These are phyloP conservation scores for Microtus pennsylvanicus DNA, from an alignment of 2,113 vertebrate species.

Conservation along the genomic window DNA sequence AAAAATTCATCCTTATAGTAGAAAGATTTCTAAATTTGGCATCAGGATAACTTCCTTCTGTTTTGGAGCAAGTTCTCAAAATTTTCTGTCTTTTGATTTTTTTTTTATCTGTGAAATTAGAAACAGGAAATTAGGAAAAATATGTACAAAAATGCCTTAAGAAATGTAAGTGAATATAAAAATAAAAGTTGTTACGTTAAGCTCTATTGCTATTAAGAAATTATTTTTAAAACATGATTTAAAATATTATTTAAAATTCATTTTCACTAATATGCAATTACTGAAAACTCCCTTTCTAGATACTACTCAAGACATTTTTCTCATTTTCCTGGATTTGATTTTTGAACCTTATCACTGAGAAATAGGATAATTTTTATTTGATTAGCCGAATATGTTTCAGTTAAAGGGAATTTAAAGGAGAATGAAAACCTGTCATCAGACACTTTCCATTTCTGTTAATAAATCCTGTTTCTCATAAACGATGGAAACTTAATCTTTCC, in stretches of 20 bases:
- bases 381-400: conserved; percentile 31
- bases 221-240: conserved; percentile 52
- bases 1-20: conserved; percentile 25
- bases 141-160: conserved; percentile 41
- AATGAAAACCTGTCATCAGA: conserved; percentile 10
- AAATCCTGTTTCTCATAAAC: not conserved
- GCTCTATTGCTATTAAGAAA: not conserved
- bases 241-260: conserved; percentile 14
- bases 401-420: conserved; percentile 35
- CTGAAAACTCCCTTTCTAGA: conserved; percentile 9
- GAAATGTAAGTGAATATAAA: conserved; percentile 11
- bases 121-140: conserved; percentile 10
- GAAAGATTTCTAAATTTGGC: conserved; percentile 50
- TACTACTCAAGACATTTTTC: not conserved
- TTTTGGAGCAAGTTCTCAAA: conserved; percentile 42
- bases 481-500: not conserved
- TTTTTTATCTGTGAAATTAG: conserved; percentile 4
- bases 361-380: conserved; percentile 37
- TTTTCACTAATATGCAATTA: conserved; percentile 23
- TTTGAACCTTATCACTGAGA: conserved; percentile 30
- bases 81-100: conserved; percentile 28
- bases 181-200: conserved; percentile 2
- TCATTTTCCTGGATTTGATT: conserved; percentile 39
- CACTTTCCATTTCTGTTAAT: conserved; percentile 22
- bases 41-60: conserved; percentile 28